Base-by-base conservation (phyloP, 1,140 invertebrate genomes). In the Drosophila repletoides region DNA sequence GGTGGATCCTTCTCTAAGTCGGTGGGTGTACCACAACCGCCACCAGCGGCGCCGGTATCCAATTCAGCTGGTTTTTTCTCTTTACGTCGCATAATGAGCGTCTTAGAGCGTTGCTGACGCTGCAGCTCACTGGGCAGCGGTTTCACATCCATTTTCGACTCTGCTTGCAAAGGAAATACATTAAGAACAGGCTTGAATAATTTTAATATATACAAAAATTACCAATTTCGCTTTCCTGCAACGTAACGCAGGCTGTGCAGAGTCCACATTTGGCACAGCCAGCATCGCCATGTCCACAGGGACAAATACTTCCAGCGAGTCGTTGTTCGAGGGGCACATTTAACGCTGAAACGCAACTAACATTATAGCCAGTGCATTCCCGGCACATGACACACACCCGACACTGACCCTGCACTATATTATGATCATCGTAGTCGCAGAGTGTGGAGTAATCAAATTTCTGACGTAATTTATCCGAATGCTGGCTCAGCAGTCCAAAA, bases 331-430 rank as follows among this genome's bases (percentile, higher is more conserved):
- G 68, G 4, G 89, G 80, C 19, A 90, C 84, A 72, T 94, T 92
- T 41, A 94, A 92, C 45, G 94, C 94, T 53, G 95, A 96, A 19
- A 97, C 92, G 90, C 97, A 98, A 31, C 94, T 94, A 46, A 94
- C 94, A 40, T 96, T 96, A 87, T 97, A 98, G 2, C 97, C 97
- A 0, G 97, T 98, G 89, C 97, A 99, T 89, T 98, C 96, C n/a
- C 95, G 92, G 89, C 98, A 99, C 14, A 97, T 92, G 1, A 95
- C 95, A 89, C 97, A 98, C 24, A 90, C 89, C 0, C 89, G 76
- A 26, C 89, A 90, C 64, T 89, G 88, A 0, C 88, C 89, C 61
- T 90, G 88, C 12, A 89, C 87, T 24, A 90, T 6, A 34, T 75
- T 84, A 21, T 90, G 89, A 22, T 90, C 89, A 40, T 90, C 89